phyloP scores from a whole-genome alignment of 2,113 vertebrate species.

The Aptenodytes forsteri region DNA sequence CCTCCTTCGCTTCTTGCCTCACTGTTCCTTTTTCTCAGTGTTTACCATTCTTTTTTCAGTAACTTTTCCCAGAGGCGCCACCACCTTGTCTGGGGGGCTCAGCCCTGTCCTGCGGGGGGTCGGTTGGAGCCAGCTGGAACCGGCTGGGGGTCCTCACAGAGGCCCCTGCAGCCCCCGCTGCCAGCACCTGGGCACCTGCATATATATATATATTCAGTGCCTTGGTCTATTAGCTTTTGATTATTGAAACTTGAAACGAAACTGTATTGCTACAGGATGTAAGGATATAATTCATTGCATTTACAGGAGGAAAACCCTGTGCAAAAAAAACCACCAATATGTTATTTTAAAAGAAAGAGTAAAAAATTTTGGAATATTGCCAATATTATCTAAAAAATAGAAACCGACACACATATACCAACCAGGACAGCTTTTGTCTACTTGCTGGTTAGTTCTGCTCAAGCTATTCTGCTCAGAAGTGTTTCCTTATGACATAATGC shows the following conservation, averaged over 20 bases:
- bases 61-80: fast-evolving
- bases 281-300: neutral
- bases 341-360: neutral
- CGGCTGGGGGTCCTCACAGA: too few relatives aligned
- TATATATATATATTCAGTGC: too few relatives aligned
- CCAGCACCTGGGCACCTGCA: neutral
- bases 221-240: neutral
- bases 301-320: neutral
- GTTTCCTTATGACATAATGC: neutral
- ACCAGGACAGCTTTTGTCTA: neutral
- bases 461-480: neutral
- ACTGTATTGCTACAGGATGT: neutral
- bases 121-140: fast-evolving
- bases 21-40: neutral
- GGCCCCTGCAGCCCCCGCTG: too few relatives aligned
- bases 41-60: neutral
- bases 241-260: neutral
- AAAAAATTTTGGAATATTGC: neutral
- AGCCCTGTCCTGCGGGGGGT: fast-evolving
- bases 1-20: neutral
- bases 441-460: neutral
- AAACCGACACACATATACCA: neutral
- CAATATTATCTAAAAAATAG: neutral
- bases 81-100: fast-evolving
- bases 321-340: neutral